Evolutionary conservation across 37 sponge, comb jelly and placozoan genomes (phyloP), one percentile per base, ranked within the genome.

Genomic region (Aplysina aerophoba): DNA sequence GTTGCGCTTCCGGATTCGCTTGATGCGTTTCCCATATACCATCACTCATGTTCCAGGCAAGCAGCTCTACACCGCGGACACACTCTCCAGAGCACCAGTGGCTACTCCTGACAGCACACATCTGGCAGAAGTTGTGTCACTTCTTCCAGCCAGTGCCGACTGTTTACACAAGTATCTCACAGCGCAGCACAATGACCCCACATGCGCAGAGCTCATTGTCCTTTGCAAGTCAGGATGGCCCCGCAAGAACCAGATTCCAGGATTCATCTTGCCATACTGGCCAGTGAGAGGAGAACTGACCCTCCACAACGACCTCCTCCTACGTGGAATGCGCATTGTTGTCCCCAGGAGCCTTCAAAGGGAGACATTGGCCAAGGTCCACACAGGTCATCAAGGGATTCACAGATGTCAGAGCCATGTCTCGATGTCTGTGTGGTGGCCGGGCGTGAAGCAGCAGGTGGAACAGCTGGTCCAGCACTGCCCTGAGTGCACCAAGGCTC

Each of bases 361-460:
- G n/a, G n/a, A n/a, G n/a, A n/a, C n/a, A n/a, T n/a, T 58, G 19
- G 16, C 60, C 19, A n/a, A 55, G 19, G 40, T 25, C 22, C 58
- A 34, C 59, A 69, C 56, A 37, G 83, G 66, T 28, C 84, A 84
- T 71, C 78, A 75, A 63, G 78, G 75, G 24, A 75, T 85, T 36
- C 37, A 31, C 31, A 74, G 27, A 38, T 85, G 85, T 62, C 85
- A 62, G 17, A 40, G 5, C 16, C n/a, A 78, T 20, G 75, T 62
- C 53, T 20, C 31, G n/a, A 58, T 19, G 16, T 58, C 60, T 57
- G 17, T 57, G 17, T 57, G 59, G 59, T 57, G 59, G 59, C 59
- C 59, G 17, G 17, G 59, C 15, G 17, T 57, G 15, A 57, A 57
- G 59, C 59, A 57, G 59, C 59, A 57, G 59, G 59, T 57, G 59